Evolutionary conservation across 2,888 invertebrate genomes (phyloP).

Genomic region (Cetonia aurata): DNA sequence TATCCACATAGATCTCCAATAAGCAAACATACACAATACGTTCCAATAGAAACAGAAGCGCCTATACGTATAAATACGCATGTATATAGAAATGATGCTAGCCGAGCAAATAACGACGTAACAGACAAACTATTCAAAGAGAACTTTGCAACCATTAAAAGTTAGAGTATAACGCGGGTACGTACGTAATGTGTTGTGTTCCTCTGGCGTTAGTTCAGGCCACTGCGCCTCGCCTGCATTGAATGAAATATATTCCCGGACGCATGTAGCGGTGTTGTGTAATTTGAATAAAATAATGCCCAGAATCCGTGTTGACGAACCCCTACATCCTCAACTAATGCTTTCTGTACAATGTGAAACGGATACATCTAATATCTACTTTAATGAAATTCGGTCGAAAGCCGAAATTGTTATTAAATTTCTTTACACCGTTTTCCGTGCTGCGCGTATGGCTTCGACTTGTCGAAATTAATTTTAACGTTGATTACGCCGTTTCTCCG

Average conservation of each 20-base stretch:
- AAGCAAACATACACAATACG: constrained; percentile 18
- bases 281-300: constrained; percentile 34
- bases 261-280: constrained; percentile 14
- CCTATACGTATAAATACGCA: neutral
- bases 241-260: constrained; percentile 18
- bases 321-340: constrained; percentile 25
- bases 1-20: neutral
- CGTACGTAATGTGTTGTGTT: constrained; percentile 18
- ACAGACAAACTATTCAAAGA: constrained; percentile 13
- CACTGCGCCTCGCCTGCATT: neutral
- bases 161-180: constrained; percentile 19
- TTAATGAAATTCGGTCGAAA: constrained; percentile 11
- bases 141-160: constrained; percentile 26
- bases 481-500: neutral
- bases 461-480: constrained; percentile 23
- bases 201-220: constrained; percentile 7
- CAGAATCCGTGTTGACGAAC: constrained; percentile 21
- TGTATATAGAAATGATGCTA: neutral
- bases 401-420: constrained; percentile 20
- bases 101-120: constrained; percentile 25
- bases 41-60: constrained; percentile 3
- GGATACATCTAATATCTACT: constrained; percentile 26
- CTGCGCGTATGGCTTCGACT: constrained; percentile 14
- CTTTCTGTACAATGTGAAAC: constrained; percentile 5
- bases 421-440: constrained; percentile 9